Conservation (phyloP, 2,797 vertebrate species). For the Rhyacichthys aspro region DNA sequence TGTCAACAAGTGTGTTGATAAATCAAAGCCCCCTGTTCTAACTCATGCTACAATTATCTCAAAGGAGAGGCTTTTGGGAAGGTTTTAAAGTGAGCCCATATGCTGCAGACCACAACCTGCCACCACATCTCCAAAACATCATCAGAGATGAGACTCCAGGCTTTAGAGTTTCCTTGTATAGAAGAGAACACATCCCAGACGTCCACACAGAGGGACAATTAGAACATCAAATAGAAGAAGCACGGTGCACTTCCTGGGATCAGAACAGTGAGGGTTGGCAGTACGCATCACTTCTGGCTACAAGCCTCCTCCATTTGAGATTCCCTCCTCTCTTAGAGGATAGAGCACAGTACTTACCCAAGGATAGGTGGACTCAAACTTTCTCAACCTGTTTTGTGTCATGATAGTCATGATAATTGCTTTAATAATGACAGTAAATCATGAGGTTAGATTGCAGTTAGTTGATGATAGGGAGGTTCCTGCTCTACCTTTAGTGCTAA, state of each 20-base stretch:
- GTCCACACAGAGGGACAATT: slow-evolving; percentile 61
- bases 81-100: slow-evolving; percentile 73
- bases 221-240: slow-evolving; percentile 57
- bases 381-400: slow-evolving; percentile 46
- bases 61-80: slow-evolving; percentile 51
- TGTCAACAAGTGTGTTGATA: slow-evolving; percentile 61
- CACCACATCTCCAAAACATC: slow-evolving; percentile 68
- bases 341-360: slow-evolving; percentile 27
- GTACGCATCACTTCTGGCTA: slow-evolving; percentile 37
- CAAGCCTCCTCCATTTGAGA: slow-evolving; percentile 48
- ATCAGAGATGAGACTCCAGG: slow-evolving; percentile 45
- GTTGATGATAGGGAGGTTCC: no score
- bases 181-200: slow-evolving; percentile 46
- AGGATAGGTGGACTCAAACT: slow-evolving; percentile 21
- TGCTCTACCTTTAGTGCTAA: no score
- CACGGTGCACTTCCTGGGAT: slow-evolving; percentile 46
- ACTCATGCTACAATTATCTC: slow-evolving; percentile 69
- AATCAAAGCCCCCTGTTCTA: slow-evolving; percentile 58
- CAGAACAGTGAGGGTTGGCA: slow-evolving; percentile 56
- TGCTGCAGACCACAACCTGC: slow-evolving; percentile 71
- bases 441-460: slow-evolving; percentile 2
- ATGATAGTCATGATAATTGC: slow-evolving; percentile 42
- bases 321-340: slow-evolving; percentile 43
- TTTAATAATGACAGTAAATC: slow-evolving; percentile 33
- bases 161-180: slow-evolving; percentile 41